These are phyloP conservation scores for Mesitornis unicolor DNA, from an alignment of 2,113 vertebrate species.

Conservation along the genomic window DNA sequence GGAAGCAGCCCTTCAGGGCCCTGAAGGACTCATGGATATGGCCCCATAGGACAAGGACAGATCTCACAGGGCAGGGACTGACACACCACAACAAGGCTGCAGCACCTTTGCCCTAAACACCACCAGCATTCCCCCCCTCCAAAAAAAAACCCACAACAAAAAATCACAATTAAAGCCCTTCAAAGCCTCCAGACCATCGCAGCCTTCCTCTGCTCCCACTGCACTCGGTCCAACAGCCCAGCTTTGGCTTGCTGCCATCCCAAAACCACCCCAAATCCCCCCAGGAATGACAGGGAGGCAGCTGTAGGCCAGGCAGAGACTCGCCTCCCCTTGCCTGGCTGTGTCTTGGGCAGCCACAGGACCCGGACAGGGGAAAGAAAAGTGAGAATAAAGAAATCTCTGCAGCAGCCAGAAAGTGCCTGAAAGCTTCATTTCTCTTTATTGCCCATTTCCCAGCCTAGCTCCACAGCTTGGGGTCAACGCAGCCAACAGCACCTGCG, in stretches of 20 bases:
- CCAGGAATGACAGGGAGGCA: fast-evolving
- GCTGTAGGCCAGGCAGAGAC: too few relatives aligned
- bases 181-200: background rate
- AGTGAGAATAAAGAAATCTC: too few relatives aligned
- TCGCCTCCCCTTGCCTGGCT: background rate
- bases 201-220: fast-evolving
- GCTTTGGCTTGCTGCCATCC: too few relatives aligned
- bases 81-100: background rate
- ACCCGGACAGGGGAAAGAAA: fast-evolving
- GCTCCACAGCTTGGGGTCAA: background rate
- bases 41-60: background rate
- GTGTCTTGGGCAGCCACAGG: background rate
- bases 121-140: fast-evolving
- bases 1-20: background rate
- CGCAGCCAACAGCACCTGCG: fast-evolving
- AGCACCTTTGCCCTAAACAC: background rate
- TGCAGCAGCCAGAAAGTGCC: background rate
- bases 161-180: too few relatives aligned
- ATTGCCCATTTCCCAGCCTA: background rate
- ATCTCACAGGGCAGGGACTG: too few relatives aligned
- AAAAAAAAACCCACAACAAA: too few relatives aligned
- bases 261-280: too few relatives aligned
- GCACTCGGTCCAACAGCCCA: fast-evolving
- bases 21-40: too few relatives aligned
- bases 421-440: constrained; percentile 9